These are phyloP conservation scores for Protobothrops mucrosquamatus DNA, from an alignment of 2,113 vertebrate genomes.

Conservation along the genomic window DNA sequence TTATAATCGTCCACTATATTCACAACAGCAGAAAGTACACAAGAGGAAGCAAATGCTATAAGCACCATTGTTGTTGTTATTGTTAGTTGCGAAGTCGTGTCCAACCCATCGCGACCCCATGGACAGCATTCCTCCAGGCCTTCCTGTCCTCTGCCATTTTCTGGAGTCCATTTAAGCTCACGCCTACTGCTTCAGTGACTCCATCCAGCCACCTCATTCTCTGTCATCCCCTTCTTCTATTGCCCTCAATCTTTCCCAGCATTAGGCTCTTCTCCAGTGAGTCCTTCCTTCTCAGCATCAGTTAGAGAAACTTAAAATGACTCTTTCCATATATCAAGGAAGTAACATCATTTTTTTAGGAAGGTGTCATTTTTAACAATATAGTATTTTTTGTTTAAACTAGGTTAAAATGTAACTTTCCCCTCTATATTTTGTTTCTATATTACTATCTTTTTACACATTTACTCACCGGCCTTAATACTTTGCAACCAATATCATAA, in stretches of 20 bases:
- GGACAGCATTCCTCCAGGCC: too few species aligned
- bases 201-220: too few species aligned
- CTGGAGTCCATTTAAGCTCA: too few species aligned
- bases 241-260: too few species aligned
- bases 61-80: not conserved
- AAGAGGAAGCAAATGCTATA: not conserved
- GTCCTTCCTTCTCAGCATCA: not conserved
- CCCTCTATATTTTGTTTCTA: not conserved
- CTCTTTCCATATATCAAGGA: not conserved
- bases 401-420: not conserved
- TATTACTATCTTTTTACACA: not conserved
- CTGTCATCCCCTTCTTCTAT: too few species aligned
- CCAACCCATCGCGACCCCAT: too few species aligned
- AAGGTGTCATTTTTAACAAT: not conserved
- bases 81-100: too few species aligned
- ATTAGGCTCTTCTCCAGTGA: too few species aligned
- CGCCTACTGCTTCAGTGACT: too few species aligned
- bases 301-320: not conserved
- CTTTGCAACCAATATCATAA: not conserved
- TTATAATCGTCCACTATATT: not conserved
- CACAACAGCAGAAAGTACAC: conserved; percentile 15
- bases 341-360: not conserved
- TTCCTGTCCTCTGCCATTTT: too few species aligned
- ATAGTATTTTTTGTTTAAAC: not conserved
- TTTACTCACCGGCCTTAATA: not conserved